phyloP scores from a whole-genome alignment of 2,797 vertebrate genomes.

The Pelochelys cantorii region DNA sequence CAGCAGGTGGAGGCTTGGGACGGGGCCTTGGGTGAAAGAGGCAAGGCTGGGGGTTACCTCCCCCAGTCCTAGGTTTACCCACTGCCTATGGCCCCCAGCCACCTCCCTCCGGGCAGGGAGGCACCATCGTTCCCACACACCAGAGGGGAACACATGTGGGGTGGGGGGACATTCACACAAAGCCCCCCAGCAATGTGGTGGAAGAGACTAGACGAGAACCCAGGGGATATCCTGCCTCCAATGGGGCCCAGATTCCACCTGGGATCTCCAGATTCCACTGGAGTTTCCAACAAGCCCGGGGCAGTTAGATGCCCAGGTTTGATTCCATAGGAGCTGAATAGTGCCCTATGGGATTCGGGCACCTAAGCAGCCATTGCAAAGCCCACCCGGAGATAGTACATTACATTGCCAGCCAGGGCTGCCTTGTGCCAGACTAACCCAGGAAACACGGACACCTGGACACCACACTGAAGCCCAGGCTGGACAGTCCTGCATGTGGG shows the following conservation, averaged over 20 bases:
- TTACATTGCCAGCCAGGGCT: no score
- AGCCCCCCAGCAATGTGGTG: not conserved
- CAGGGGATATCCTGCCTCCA: not conserved
- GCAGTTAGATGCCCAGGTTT: not conserved
- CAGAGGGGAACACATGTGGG: not conserved
- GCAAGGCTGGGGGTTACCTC: no score
- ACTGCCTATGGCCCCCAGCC: rapidly evolving
- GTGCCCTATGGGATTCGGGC: not conserved
- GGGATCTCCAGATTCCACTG: not conserved
- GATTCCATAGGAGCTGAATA: not conserved
- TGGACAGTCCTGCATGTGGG: rapidly evolving
- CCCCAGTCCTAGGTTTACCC: no score
- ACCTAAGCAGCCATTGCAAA: not conserved
- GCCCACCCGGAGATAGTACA: not conserved
- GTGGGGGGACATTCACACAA: not conserved
- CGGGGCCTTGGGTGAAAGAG: no score
- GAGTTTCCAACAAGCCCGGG: not conserved
- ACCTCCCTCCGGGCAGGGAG: not conserved
- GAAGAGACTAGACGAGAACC: not conserved
- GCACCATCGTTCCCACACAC: not conserved
- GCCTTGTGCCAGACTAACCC: not conserved
- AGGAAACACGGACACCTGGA: rapidly evolving
- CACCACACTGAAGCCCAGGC: rapidly evolving
- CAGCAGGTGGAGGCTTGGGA: no score
- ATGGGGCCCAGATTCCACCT: not conserved